These are phyloP conservation scores for Panurus biarmicus DNA, from an alignment of 2,113 vertebrate genomes.

Conservation along the genomic window DNA sequence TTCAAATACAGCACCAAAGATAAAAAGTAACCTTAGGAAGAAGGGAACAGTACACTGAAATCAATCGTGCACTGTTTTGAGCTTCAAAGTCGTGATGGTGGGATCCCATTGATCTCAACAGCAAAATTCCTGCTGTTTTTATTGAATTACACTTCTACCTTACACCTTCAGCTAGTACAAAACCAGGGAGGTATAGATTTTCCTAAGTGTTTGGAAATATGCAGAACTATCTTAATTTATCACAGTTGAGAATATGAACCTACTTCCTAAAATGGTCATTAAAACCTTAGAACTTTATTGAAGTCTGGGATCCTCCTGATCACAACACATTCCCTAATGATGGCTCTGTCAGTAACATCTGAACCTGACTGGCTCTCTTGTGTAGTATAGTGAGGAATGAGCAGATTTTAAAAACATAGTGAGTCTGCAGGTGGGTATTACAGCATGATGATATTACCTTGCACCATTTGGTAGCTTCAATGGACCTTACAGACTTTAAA, in stretches of 20 bases:
- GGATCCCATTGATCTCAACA: background rate
- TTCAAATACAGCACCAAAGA: background rate
- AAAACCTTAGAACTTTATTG: background rate
- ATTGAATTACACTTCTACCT: background rate
- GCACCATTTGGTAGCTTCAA: background rate
- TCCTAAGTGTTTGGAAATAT: background rate
- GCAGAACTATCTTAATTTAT: background rate
- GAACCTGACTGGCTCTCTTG: background rate
- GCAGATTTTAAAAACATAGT: background rate
- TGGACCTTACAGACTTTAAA: background rate
- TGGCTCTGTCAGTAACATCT: background rate
- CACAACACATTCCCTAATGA: background rate
- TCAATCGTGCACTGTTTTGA: background rate
- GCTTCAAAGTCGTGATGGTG: background rate
- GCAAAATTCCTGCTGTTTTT: background rate
- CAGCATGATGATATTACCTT: background rate
- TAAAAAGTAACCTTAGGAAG: background rate
- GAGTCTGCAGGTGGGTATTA: background rate
- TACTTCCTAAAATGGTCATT: background rate
- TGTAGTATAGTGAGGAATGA: background rate
- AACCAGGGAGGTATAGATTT: background rate
- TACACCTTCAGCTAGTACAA: background rate
- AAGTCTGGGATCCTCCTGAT: background rate
- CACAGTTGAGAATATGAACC: background rate
- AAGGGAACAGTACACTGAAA: background rate